Evolutionary conservation across 1,140 invertebrate genomes (phyloP).

Genomic region (Cyrtorhinus lividipennis): DNA sequence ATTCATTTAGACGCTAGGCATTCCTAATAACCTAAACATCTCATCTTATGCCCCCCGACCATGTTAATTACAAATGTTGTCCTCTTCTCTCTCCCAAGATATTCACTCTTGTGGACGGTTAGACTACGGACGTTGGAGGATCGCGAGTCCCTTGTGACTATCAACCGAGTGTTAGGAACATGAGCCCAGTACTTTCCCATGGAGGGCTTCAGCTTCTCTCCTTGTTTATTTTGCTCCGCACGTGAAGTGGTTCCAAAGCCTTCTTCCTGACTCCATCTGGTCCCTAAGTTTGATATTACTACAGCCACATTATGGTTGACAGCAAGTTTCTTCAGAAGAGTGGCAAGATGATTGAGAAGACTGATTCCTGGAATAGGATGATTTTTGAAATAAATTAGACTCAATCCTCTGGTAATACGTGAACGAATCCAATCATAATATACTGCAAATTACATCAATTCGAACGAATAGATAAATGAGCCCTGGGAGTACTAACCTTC

Average conservation of each 20-base stretch:
- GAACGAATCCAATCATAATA: too few relatives aligned
- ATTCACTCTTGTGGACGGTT: slow-evolving; percentile 18
- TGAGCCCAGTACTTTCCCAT: slow-evolving; percentile 26
- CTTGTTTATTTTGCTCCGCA: neutral
- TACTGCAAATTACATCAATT: too few relatives aligned
- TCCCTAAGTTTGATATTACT: slow-evolving; percentile 20
- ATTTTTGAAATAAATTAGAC: neutral
- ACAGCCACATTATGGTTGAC: slow-evolving; percentile 10
- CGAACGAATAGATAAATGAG: too few relatives aligned
- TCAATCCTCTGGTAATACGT: too few relatives aligned
- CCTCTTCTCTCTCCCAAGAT: slow-evolving; percentile 2
- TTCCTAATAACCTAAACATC: too few relatives aligned
- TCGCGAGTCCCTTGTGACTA: slow-evolving; percentile 1
- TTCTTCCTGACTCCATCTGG: slow-evolving; percentile 15
- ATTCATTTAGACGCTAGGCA: too few relatives aligned
- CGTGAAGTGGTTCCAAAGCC: neutral
- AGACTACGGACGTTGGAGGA: neutral
- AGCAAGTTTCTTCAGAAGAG: slow-evolving; percentile 19
- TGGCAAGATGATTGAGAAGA: slow-evolving; percentile 21
- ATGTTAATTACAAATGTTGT: slow-evolving; percentile 12
- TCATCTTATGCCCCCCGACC: too few relatives aligned
- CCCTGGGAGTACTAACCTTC: neutral
- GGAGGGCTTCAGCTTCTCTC: slow-evolving; percentile 19
- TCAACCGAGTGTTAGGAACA: slow-evolving; percentile 19
- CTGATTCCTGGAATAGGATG: slow-evolving; percentile 22